Evolutionary conservation across 2,113 vertebrate species (phyloP), one percentile per base, ranked within the genome.

Genomic region (Xiphophorus couchianus): DNA sequence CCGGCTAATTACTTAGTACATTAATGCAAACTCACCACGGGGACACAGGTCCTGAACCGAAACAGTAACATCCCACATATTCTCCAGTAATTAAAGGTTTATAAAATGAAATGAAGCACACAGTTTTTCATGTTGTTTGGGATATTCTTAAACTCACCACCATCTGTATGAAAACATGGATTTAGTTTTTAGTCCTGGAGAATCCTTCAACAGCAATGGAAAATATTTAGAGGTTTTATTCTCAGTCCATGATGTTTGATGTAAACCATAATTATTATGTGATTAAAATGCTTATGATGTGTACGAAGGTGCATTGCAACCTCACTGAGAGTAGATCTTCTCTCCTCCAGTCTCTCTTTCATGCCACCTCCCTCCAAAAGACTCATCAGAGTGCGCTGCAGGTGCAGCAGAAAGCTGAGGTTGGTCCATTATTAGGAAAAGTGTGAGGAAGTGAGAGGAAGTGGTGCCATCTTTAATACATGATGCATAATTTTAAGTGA

Each of bases 301-400:
- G 17, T n/a, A 58, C 7, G 25, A 58, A n/a, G 25, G 51, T 58
- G 44, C 17, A n/a, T 58, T 58, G 25, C 25, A n/a, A 25, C 7
- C 7, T 58, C 5, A 42, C 69, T 62, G 39, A 30, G 5, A 29
- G 35, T 15, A 11, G 25, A 13, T 66, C 25, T 74, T 13, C 44
- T 73, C 3, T 73, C 73, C 42, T 63, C 5, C 93, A 99, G 97
- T 99, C 97, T 91, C 96, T 99, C 86, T 99, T 99, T 93, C 97
- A 99, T 75, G 98, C 97, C 81, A 98, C 96, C 94, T 98, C 97
- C 80, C 96, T 99, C 73, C 98, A 99, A 95, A 98, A 99, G 94
- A 99, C 98, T 7, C 98, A 99, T 89, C 97, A 99, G 94, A 99
- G 97, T 5, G 97, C 98, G 62, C 95, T 99, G 84, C 98, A 98